phyloP scores from a whole-genome alignment of 2,888 invertebrate genomes.

The Eucera pruinosa region DNA sequence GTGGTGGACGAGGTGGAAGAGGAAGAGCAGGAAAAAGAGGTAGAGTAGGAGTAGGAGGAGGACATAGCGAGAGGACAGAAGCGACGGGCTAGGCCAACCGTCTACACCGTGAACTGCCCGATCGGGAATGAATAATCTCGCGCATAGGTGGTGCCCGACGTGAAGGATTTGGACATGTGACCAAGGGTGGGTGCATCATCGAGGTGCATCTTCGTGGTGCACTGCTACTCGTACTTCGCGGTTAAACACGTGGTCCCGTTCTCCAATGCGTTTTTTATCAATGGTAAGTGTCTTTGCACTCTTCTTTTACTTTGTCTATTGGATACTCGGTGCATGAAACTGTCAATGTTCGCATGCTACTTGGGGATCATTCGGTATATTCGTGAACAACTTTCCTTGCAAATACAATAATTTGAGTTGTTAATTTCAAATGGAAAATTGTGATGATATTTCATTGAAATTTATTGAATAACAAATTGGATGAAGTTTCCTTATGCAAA shows the following conservation, averaged over 20 bases:
- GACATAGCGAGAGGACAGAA: constrained; percentile 65
- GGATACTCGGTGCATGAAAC: not conserved
- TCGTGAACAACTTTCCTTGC: not conserved
- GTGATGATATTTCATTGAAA: not conserved
- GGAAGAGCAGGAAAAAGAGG: constrained; percentile 39
- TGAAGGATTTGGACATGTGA: constrained; percentile 68
- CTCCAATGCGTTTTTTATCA: constrained; percentile 20
- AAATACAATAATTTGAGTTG: not conserved
- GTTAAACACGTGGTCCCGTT: constrained; percentile 64
- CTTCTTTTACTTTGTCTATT: constrained; percentile 5
- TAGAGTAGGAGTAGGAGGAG: constrained; percentile 52
- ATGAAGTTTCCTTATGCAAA: not conserved
- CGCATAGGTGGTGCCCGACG: constrained; percentile 59
- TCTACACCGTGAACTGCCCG: constrained; percentile 61
- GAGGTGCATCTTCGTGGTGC: constrained; percentile 62
- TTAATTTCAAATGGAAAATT: not conserved
- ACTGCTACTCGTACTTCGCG: constrained; percentile 37
- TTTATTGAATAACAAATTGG: not conserved
- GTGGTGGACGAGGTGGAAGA: constrained; percentile 47
- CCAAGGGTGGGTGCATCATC: constrained; percentile 57
- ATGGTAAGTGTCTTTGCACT: constrained; percentile 49
- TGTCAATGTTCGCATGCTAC: not conserved
- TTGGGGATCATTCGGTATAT: not conserved
- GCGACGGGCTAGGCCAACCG: constrained; percentile 72
- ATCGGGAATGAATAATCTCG: constrained; percentile 65